Evolutionary conservation across 1,140 invertebrate genomes (phyloP).

Genomic region (Psilanteris sp.): DNA sequence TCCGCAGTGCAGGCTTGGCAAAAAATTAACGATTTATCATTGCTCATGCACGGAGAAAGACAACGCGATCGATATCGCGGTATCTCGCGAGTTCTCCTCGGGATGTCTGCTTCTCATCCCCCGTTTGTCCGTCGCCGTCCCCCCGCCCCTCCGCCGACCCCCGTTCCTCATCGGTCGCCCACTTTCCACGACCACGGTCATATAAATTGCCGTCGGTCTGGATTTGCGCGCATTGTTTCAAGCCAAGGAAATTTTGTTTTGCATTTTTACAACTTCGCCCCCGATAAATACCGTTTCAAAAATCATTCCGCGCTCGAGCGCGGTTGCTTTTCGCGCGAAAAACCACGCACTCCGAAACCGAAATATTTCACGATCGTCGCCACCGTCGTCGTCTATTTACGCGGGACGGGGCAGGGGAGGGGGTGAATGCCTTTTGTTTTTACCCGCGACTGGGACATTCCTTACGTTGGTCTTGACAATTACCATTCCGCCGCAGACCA

Average conservation of each 20-base stretch:
- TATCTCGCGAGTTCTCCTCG: slow-evolving; percentile 62
- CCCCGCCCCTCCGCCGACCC: neutral
- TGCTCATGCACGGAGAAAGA: slow-evolving; percentile 56
- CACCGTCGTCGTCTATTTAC: too few relatives aligned
- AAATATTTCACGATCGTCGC: too few relatives aligned
- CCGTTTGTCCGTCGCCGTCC: slow-evolving; percentile 7
- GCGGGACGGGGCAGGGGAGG: too few relatives aligned
- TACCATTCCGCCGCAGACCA: too few relatives aligned
- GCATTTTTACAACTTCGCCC: slow-evolving; percentile 22
- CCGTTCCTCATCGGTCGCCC: slow-evolving; percentile 14
- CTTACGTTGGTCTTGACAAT: too few relatives aligned
- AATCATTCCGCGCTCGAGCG: slow-evolving; percentile 14
- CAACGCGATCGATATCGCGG: slow-evolving; percentile 64
- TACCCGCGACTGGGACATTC: too few relatives aligned
- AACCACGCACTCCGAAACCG: too few relatives aligned
- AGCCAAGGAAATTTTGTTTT: slow-evolving; percentile 54
- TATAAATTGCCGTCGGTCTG: slow-evolving; percentile 51
- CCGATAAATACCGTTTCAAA: slow-evolving; percentile 25
- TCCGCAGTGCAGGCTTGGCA: slow-evolving; percentile 57
- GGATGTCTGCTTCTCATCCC: slow-evolving; percentile 34
- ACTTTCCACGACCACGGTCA: slow-evolving; percentile 27
- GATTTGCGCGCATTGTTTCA: slow-evolving; percentile 54
- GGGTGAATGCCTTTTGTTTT: too few relatives aligned
- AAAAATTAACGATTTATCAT: slow-evolving; percentile 66
- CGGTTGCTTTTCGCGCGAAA: too few relatives aligned